Evolutionary conservation across 2,888 invertebrate genomes (phyloP).

Genomic region (Zonitis immaculata): DNA sequence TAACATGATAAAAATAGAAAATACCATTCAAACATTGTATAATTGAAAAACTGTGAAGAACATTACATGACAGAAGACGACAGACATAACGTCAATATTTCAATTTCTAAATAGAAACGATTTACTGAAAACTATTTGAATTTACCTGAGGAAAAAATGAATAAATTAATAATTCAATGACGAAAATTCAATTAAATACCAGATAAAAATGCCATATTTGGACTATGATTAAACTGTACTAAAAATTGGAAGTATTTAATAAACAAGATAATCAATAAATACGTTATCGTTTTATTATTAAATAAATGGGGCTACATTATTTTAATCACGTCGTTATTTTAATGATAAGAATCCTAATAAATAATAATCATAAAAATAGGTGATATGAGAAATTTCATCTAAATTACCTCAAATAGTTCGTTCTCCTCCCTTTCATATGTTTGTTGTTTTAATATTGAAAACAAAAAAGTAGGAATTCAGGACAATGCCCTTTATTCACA

Average conservation of each 20-base stretch:
- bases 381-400: neutral
- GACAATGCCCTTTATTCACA: slow-evolving; percentile 12
- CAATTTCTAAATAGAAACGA: neutral
- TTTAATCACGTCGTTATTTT: neutral
- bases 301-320: neutral
- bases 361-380: neutral
- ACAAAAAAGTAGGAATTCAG: slow-evolving; percentile 3
- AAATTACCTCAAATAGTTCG: neutral
- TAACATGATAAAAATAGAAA: neutral
- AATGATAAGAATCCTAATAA: no score
- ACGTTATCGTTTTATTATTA: neutral
- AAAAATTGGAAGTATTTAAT: neutral
- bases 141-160: neutral
- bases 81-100: neutral
- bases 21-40: neutral
- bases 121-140: neutral
- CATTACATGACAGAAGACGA: neutral
- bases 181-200: no score
- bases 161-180: no score
- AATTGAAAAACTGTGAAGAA: neutral
- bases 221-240: neutral
- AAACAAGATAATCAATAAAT: neutral
- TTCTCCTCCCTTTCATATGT: neutral
- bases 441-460: neutral
- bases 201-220: neutral